Base-by-base conservation (phyloP, 2,113 vertebrate genomes). In the Pseudonaja textilis region DNA sequence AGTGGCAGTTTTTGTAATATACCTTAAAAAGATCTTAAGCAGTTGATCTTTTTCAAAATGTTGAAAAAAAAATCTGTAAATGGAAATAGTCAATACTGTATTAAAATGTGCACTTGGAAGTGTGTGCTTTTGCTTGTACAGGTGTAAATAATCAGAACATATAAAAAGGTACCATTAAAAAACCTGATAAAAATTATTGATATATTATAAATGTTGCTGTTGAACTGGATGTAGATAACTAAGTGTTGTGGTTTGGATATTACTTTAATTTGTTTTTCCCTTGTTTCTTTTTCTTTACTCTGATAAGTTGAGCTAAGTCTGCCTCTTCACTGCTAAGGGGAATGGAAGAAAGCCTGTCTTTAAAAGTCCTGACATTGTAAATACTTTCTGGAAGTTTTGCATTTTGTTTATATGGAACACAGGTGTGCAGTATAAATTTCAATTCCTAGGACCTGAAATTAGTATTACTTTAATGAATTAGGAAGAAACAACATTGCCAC, bases 131-230 rank as follows among this genome's bases (percentile, higher is more conserved):
- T 98, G 98, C 98, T 97, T 99, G 99, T 99, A 99, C 98, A 99
- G 98, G 98, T 99, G 99, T 99, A 99, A 99, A 99, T 99, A 99
- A 98, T 99, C 98, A 99, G 98, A 99, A 99, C 98, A 98, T 99
- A 99, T 99, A 98, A 97, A 98, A 98, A 98, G 98, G 98, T 99
- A 99, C 98, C 98, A 98, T 99, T 98, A 98, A 98, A 59, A 59
- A 98, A 98, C 98, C 98, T 97, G 98, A 98, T 98, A 98, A 98
- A 98, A 99, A 99, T 98, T 59, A 59, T 59, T 98, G 98, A 98
- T 98, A 98, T 98, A 99, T 98, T 98, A 98, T 98, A 98, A 99
- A 98, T 98, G 98, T 99, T 97, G 98, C 98, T 99, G 98, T 98
- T 97, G 97, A 99, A 98, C 98, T 99, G 98, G 98, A 98, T 98